Conservation (phyloP, 2,113 vertebrate genomes). For the Halichoeres trimaculatus region DNA sequence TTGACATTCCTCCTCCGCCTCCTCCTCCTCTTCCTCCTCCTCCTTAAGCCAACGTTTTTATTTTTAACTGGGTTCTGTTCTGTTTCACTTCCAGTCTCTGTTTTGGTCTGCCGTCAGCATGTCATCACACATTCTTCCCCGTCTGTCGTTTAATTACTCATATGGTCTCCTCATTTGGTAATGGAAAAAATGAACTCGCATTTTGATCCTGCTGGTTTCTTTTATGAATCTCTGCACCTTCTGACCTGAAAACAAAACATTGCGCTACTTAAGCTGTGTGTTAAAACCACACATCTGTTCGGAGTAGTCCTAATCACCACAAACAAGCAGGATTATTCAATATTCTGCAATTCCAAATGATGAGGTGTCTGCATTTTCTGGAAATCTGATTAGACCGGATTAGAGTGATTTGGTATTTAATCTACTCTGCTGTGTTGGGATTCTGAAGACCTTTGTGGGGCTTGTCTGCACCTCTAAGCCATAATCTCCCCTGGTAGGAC, state of each 20-base stretch:
- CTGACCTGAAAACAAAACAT: constrained; percentile 62
- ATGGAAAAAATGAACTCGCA: constrained; percentile 52
- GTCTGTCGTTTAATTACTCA: constrained; percentile 68
- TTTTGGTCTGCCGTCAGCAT: constrained; percentile 48
- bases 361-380: background rate
- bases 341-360: constrained; percentile 19
- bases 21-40: constrained; percentile 15
- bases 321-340: constrained; percentile 53
- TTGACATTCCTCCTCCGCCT: constrained; percentile 6
- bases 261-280: constrained; percentile 30
- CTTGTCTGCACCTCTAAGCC: background rate
- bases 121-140: constrained; percentile 50
- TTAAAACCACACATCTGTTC: constrained; percentile 64
- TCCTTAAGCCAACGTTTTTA: constrained; percentile 18
- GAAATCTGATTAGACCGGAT: constrained; percentile 37
- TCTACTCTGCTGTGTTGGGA: constrained; percentile 3
- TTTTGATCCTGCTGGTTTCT: constrained; percentile 39
- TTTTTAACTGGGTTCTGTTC: constrained; percentile 52
- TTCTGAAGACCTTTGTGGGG: background rate
- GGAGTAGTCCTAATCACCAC: constrained; percentile 31
- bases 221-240: constrained; percentile 55
- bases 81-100: constrained; percentile 48
- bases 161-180: constrained; percentile 55
- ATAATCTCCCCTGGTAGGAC: background rate
- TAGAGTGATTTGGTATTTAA: constrained; percentile 20